Percentiles rank a stretch among this genome's conserved stretches.
Evolutionary conservation across 2,888 invertebrate species (phyloP).

Genomic region (Mimumesa dahlbomi): DNA sequence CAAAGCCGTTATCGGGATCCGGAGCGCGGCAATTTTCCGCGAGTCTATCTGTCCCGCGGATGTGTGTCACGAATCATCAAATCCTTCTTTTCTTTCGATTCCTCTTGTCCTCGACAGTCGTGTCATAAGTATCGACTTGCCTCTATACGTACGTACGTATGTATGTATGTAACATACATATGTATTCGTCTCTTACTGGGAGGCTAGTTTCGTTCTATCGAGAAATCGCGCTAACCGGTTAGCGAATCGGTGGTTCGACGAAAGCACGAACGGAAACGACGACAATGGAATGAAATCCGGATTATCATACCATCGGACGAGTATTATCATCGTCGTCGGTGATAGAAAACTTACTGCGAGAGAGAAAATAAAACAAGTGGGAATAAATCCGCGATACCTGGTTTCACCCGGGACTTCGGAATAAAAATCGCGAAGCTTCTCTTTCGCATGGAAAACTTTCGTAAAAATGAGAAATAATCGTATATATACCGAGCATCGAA

Average conservation of each 20-base stretch:
- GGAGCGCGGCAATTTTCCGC: background rate
- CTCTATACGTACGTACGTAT: too few relatives aligned
- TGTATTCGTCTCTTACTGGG: slow-evolving; percentile 10
- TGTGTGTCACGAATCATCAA: slow-evolving; percentile 44
- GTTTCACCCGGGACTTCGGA: too few relatives aligned
- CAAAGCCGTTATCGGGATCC: background rate
- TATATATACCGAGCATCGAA: too few relatives aligned
- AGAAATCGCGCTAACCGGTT: slow-evolving; percentile 10
- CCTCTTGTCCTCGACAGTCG: slow-evolving; percentile 18
- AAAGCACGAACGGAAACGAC: slow-evolving; percentile 15
- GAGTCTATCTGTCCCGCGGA: background rate
- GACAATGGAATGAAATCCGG: slow-evolving; percentile 18
- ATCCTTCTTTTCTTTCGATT: slow-evolving; percentile 29
- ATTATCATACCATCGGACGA: too few relatives aligned
- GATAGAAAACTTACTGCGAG: too few relatives aligned
- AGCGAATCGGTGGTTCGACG: slow-evolving; percentile 16
- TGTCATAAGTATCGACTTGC: slow-evolving; percentile 35
- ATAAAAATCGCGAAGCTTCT: too few relatives aligned
- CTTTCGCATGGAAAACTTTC: too few relatives aligned
- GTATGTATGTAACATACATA: too few relatives aligned
- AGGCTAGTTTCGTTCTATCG: slow-evolving; percentile 11
- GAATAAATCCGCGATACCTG: too few relatives aligned
- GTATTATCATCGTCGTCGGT: too few relatives aligned
- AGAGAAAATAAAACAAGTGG: too few relatives aligned
- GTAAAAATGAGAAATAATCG: too few relatives aligned